Percentiles rank a stretch among this genome's conserved stretches.
These are phyloP conservation scores for Scolopax mira DNA, from an alignment of 2,113 vertebrate genomes.

Conservation along the genomic window DNA sequence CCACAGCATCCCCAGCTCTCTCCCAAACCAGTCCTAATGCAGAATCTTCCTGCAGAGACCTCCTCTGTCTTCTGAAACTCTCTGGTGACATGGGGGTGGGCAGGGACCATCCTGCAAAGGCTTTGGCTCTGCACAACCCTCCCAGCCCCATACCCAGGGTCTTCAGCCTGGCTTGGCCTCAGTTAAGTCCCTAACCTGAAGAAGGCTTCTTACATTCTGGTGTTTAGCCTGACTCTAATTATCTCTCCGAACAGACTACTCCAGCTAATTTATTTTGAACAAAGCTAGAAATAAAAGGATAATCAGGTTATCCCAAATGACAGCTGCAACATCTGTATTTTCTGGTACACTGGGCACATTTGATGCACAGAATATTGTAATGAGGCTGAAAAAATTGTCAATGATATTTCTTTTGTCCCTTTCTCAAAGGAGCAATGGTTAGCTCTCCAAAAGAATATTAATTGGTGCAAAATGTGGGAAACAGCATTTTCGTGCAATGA, in stretches of 20 bases:
- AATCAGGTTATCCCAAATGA: constrained; percentile 77
- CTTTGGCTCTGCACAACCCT: not conserved
- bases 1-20: fast-evolving
- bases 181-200: constrained; percentile 7
- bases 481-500: not conserved
- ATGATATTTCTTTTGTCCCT: constrained; percentile 73
- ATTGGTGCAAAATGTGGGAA: not conserved
- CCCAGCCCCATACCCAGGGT: not conserved
- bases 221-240: constrained; percentile 59
- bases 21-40: fast-evolving
- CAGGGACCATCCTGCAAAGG: not conserved
- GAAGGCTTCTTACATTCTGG: constrained; percentile 4
- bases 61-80: not conserved
- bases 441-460: constrained; percentile 43
- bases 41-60: not conserved
- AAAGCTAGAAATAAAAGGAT: constrained; percentile 74
- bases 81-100: fast-evolving
- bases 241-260: constrained; percentile 65
- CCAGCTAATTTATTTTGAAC: constrained; percentile 71
- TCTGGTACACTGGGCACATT: constrained; percentile 72
- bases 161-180: not conserved
- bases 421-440: constrained; percentile 69
- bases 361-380: constrained; percentile 79
- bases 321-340: constrained; percentile 78
- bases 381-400: constrained; percentile 71